Evolutionary conservation across 2,113 vertebrate species (phyloP), one percentile per base, ranked within the genome.

Genomic region (Microcebus tavaratra): DNA sequence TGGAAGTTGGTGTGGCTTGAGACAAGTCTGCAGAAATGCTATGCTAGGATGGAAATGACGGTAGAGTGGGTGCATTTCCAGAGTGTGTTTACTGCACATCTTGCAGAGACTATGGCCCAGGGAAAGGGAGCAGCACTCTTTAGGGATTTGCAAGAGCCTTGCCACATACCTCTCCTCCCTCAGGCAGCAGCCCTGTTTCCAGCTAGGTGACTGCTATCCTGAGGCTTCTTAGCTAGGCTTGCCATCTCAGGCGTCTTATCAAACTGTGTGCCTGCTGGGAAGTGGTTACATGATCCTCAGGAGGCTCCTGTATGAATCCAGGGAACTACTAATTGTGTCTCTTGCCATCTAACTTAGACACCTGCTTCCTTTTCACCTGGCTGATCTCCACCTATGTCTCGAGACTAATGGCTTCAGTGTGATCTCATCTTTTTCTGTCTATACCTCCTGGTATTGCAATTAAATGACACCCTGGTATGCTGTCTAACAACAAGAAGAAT

Each of bases 301-400:
- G 93, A 97, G 91, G 84, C 42, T 82, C 72, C 80, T 70, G 39
- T 78, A 88, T 48, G 96, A 97, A 92, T 95, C 91, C 31, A 55
- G 67, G 79, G 78, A 97, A 42, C 48, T 75, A 78, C 76, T 97
- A 92, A 92, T 91, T 98, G 82, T 87, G 39, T 92, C 59, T 65
- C 80, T 94, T 81, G 48, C 59, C 73, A 27, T 96, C 80, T 88
- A 94, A 88, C 84, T 79, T 90, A 88, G 73, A 94, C 95, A 97
- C 70, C 90, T 98, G 97, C 92, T 97, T 97, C 84, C 86, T 95
- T 94, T 94, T 78, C 92, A 92, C 93, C 96, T 94, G 95, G 92
- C 90, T 14, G 20, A 76, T 81, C 48, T 95, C 76, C 72, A 95
- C 83, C 75, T 81, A 42, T 87, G 81, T 72, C 87, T 95, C 1